A percentile compares a stretch with the other conserved stretches of the same genome.
These are phyloP conservation scores for Orchesella cincta DNA, from an alignment of 1,140 invertebrate species.

Conservation along the genomic window DNA sequence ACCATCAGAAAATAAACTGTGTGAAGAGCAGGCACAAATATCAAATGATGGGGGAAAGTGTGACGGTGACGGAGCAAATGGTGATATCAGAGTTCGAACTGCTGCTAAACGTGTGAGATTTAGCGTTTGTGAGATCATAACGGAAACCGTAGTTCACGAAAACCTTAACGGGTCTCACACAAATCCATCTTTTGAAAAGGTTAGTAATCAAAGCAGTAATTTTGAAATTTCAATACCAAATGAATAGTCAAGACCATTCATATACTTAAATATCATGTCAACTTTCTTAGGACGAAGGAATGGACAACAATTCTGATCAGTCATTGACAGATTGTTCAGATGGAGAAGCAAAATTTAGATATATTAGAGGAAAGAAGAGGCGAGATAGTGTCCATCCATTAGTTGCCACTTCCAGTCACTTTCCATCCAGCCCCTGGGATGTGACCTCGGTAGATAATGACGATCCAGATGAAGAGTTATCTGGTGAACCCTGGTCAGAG, in stretches of 20 bases:
- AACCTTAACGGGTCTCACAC: background rate
- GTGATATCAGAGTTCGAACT: background rate
- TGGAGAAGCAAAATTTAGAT: background rate
- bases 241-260: background rate
- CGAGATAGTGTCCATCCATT: conserved; percentile 9
- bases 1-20: too few species aligned
- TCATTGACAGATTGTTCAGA: background rate
- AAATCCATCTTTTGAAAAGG: background rate
- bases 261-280: background rate
- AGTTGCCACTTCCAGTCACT: background rate
- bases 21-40: too few species aligned
- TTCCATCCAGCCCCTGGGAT: background rate
- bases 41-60: too few species aligned
- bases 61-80: background rate
- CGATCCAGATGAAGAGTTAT: background rate
- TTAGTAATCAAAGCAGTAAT: background rate
- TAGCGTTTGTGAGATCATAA: background rate
- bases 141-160: conserved; percentile 1
- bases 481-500: background rate
- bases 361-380: background rate
- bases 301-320: background rate
- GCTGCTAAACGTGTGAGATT: background rate
- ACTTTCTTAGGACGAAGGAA: background rate
- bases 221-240: background rate
- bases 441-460: background rate